Conservation (phyloP, 1,140 invertebrate species). For the Drosophila repletoides region DNA sequence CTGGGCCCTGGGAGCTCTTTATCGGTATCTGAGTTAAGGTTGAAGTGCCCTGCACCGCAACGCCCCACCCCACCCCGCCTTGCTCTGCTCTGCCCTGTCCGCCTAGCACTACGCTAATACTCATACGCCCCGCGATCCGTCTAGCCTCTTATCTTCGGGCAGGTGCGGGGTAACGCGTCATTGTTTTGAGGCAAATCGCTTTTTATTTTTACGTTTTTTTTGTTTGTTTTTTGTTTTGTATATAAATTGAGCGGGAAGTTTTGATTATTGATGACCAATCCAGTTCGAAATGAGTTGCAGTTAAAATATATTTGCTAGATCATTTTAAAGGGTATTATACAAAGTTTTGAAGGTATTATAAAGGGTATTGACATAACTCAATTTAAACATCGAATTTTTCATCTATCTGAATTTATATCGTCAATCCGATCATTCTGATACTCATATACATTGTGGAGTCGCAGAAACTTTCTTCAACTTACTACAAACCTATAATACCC, state of each 20-base stretch:
- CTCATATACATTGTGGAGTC: no score
- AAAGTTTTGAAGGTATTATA: no score
- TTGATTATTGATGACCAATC: not conserved
- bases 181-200: conserved; percentile 47
- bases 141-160: conserved; percentile 46
- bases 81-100: no score
- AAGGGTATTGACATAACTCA: no score
- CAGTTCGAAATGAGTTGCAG: not conserved
- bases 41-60: conserved; percentile 53
- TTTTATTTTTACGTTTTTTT: not conserved
- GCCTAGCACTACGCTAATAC: conserved; percentile 18
- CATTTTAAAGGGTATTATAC: not conserved
- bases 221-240: conserved; percentile 6
- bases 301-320: not conserved
- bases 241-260: not conserved
- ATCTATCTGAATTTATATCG: no score
- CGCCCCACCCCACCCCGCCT: not conserved
- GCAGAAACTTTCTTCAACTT: no score
- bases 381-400: no score
- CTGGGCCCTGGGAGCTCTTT: conserved; percentile 42
- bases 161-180: conserved; percentile 65
- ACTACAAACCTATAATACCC: no score
- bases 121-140: not conserved
- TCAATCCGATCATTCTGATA: no score
- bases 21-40: conserved; percentile 65